These are phyloP conservation scores for Bursaphelenchus mucronatus DNA, from an alignment of 1,140 invertebrate genomes.

Conservation along the genomic window DNA sequence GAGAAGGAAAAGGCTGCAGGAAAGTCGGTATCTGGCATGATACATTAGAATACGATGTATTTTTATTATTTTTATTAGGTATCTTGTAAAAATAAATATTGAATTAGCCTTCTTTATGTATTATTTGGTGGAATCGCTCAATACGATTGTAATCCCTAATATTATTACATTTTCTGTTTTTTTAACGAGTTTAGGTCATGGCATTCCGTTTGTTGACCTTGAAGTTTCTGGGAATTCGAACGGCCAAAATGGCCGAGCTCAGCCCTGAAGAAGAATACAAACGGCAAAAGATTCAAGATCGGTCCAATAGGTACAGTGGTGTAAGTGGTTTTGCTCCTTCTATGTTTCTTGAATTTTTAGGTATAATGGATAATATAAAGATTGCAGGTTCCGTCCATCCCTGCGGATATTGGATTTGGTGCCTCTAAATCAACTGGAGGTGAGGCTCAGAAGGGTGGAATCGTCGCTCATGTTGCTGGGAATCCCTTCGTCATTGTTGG, in stretches of 20 bases:
- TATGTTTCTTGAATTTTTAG: slow-evolving; percentile 3
- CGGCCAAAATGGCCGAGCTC: not conserved
- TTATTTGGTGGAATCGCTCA: not conserved
- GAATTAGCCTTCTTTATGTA: not conserved
- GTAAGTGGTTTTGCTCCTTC: not conserved
- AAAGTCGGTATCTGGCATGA: not conserved
- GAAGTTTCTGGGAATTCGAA: slow-evolving; percentile 3
- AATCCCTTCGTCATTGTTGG: slow-evolving; percentile 47
- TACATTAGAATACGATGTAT: not conserved
- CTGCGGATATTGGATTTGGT: slow-evolving; percentile 45
- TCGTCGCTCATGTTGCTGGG: slow-evolving; percentile 5
- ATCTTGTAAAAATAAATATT: slow-evolving; percentile 8
- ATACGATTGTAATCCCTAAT: not conserved
- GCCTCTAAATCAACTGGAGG: slow-evolving; percentile 27
- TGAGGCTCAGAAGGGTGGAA: not conserved
- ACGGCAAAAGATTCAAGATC: not conserved
- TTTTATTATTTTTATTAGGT: not conserved
- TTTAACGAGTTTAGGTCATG: not conserved
- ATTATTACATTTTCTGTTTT: not conserved
- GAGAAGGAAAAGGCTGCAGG: not conserved
- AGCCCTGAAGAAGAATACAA: no score
- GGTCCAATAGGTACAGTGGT: not conserved
- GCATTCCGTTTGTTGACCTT: slow-evolving; percentile 15
- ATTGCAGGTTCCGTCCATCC: slow-evolving; percentile 42
- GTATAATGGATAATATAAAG: not conserved